Evolutionary conservation across 2,888 invertebrate species (phyloP), one percentile per base, ranked within the genome.

Genomic region (Cloeon dipterum): DNA sequence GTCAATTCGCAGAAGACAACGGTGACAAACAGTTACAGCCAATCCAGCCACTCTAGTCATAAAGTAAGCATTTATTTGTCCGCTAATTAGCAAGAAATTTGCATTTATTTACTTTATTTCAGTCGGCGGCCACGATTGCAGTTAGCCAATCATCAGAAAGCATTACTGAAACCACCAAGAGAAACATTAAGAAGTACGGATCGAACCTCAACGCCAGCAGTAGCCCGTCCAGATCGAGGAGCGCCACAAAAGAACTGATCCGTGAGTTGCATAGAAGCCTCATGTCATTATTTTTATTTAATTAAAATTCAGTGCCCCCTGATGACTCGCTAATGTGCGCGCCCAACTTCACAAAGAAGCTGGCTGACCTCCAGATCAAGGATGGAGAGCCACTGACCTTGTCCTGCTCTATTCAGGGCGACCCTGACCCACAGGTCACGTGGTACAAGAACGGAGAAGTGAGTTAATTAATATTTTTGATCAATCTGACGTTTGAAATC

Each of bases 381-480:
- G 93, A 93, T 58, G 93, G 89, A n/a, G 79, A 85, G 42, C 71
- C 76, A 41, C 62, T 91, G 39, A 69, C 77, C 46, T 65, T 94
- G 45, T 74, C 72, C 11, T 83, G 81, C 44, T 71, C 78, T 43
- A 82, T 91, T 36, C 71, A 74, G 45, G 91, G 91, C 11, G 89
- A 89, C 58, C 91, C 93, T 34, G 89, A 86, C 54, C 91, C 93
- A 1, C 74, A 86, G 52, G 74, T 91, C 32, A 69, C 74, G 45
- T 93, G 91, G 91, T 68, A 67, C 50, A 89, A 86, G 62, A 76
- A 83, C 52, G 76, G 74, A n/a, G 74, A 79, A 56, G 69, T 67
- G 41, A 53, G 54, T 57, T 26, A 23, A 13, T 14, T 17, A 3
- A 51, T 60, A 46, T 52, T 56, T 47, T 59, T 59, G 4, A 59